phyloP scores from a whole-genome alignment of 2,113 vertebrate species.

The Onychorhynchus coronatus region DNA sequence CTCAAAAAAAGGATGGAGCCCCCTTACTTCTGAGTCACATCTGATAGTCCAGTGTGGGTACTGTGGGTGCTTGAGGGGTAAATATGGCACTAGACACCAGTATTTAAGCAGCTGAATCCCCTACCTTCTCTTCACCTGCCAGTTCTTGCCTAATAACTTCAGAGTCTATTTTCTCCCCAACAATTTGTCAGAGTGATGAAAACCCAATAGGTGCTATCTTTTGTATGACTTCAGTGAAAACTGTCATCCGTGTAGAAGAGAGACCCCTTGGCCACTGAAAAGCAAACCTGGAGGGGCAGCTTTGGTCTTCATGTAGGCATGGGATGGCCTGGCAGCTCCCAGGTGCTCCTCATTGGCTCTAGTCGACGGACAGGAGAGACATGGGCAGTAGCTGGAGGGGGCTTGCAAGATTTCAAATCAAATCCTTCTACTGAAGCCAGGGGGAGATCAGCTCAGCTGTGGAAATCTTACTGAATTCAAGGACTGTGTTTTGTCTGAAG shows the following conservation, averaged over 20 bases:
- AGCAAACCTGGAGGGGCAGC: background rate
- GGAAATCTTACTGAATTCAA: background rate
- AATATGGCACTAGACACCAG: background rate
- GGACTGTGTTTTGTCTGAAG: background rate
- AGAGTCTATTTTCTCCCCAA: background rate
- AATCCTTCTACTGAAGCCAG: background rate
- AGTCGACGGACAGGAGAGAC: rapidly evolving
- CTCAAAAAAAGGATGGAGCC: background rate
- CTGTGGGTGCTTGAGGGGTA: background rate
- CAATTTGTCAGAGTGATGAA: background rate
- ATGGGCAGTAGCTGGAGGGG: background rate
- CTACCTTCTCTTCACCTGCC: background rate
- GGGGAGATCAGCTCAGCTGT: background rate
- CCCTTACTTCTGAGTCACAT: background rate
- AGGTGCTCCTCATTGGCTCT: rapidly evolving
- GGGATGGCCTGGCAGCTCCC: background rate
- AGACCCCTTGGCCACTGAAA: no score
- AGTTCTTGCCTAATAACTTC: background rate
- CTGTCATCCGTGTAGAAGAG: rapidly evolving
- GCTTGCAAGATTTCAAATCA: background rate
- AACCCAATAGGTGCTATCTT: background rate
- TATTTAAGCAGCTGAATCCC: background rate
- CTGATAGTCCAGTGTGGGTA: background rate
- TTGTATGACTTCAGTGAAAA: background rate
- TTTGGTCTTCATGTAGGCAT: rapidly evolving